These are phyloP conservation scores for Rhopalosiphum padi DNA, from an alignment of 1,140 invertebrate genomes.

Conservation along the genomic window DNA sequence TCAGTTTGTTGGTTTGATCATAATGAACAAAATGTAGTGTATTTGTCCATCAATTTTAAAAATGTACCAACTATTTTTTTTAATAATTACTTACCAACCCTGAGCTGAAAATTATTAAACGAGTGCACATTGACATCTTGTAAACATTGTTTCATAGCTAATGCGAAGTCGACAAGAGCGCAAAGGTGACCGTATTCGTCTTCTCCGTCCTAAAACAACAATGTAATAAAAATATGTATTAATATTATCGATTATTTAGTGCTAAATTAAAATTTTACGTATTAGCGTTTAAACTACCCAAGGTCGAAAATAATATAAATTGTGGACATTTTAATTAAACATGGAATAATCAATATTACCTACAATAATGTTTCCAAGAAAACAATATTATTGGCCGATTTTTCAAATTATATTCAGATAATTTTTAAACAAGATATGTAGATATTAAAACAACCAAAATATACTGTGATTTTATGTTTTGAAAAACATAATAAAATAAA, in stretches of 20 bases:
- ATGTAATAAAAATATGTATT: neutral
- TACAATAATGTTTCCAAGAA: neutral
- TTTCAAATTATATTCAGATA: neutral
- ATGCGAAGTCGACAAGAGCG: conserved; percentile 90
- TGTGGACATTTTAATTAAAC: neutral
- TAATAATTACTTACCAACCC: conserved; percentile 74
- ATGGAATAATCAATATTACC: neutral
- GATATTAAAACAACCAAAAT: neutral
- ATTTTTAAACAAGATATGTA: neutral
- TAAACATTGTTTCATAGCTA: conserved; percentile 87
- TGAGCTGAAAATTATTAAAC: conserved; percentile 94
- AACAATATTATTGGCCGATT: neutral
- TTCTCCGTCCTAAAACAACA: conserved; percentile 64
- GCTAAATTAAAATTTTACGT: neutral
- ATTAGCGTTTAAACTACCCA: neutral
- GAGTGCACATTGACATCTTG: conserved; percentile 95
- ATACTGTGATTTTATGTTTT: neutral
- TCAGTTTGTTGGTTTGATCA: neutral
- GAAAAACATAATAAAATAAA: neutral
- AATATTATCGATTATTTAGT: neutral
- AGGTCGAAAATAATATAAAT: neutral
- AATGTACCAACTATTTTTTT: neutral
- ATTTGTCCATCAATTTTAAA: neutral
- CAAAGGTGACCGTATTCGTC: conserved; percentile 80
- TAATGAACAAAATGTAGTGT: neutral